Base-by-base conservation (phyloP, 2,797 vertebrate species). In the Cephalopachus bancanus region DNA sequence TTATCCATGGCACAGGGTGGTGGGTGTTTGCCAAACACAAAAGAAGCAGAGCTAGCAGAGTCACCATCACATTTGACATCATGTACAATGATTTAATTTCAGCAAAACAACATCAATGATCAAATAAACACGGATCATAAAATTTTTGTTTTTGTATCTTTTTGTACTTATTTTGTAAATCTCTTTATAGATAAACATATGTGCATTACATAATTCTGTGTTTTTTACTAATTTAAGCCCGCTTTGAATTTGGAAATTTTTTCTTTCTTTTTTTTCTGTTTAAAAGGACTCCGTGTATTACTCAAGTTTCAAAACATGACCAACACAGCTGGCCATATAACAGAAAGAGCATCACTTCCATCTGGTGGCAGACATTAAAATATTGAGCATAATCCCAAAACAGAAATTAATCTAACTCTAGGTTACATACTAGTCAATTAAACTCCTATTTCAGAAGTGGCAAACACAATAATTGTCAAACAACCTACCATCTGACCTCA, bases 311-410 rank as follows among this genome's bases (percentile, higher is more conserved):
- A 93, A 92, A 94, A 83, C 28, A 88, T 64, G 75, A 37, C 49
- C 83, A 81, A 92, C 37, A 91, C 65, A 91, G 94, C 94, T 96
- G 91, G 59, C 20, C 86, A 65, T 22, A 55, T 24, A 92, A 76
- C 44, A 65, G 69, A 97, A 78, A 94, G 78, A 89, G 11, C 57
- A 91, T 89, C 92, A 72, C 71, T 93, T 75, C 81, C 78, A 96
- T 94, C 91, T 96, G 91, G 83, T 96, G 75, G 91, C 60, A 96
- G 55, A 89, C 79, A 91, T 83, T 78, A 93, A 90, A 76, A 96
- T 60, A 92, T 44, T 83, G 55, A 97, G 67, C 37, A 64, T 81
- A 95, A 80, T 89, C 60, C 80, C 85, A 6, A 89, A 96, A 91
- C 37, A 95, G 49, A 95, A 96, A 96, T 89, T 84, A 94, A 93